Evolutionary conservation across 1,140 invertebrate genomes (phyloP), one percentile per base, ranked within the genome.

Genomic region (Megalopta genalis): DNA sequence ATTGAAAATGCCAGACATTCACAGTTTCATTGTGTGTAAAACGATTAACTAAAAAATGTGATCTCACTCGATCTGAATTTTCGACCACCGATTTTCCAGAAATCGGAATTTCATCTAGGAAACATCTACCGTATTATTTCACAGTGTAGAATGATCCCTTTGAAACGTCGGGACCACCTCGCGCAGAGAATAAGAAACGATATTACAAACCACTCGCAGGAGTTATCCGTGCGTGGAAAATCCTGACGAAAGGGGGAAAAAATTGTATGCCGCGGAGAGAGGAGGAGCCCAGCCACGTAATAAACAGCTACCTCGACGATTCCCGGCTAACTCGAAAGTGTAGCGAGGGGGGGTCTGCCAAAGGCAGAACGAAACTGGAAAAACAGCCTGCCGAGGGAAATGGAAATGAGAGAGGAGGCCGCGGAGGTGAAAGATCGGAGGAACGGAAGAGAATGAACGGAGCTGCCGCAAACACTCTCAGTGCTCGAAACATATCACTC

Each of bases 281-380:
- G 42, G 14, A 14, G 14, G 42, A 46, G 23, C 37, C 18, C 10
- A 4, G 27, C 27, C 21, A n/a, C 59, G 54, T 65, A 68, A 84
- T 84, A 85, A 85, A 84, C 72, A 84, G 77, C 64, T 77, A 76
- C 25, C 77, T 74, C 54, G 75, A 67, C 65, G 67, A 63, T 66
- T n/a, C 57, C 76, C 60, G 25, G 74, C 32, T 46, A 46, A 70
- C 66, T 71, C 74, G 82, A 85, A 84, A 81, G 67, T 52, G 68
- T 62, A 67, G 84, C 67, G 18, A 63, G 57, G 62, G 42, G 52
- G 59, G n/a, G 21, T 21, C 23, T 25, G 37, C 27, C 32, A 65
- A 37, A 25, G 46, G 42, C 23, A 37, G 46, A 54, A 23, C 14
- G 25, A 23, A 52, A 37, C 42, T 14, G 46, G 1, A 18, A n/a